These are phyloP conservation scores for Columba guinea DNA, from an alignment of 2,797 vertebrate genomes.

Conservation along the genomic window DNA sequence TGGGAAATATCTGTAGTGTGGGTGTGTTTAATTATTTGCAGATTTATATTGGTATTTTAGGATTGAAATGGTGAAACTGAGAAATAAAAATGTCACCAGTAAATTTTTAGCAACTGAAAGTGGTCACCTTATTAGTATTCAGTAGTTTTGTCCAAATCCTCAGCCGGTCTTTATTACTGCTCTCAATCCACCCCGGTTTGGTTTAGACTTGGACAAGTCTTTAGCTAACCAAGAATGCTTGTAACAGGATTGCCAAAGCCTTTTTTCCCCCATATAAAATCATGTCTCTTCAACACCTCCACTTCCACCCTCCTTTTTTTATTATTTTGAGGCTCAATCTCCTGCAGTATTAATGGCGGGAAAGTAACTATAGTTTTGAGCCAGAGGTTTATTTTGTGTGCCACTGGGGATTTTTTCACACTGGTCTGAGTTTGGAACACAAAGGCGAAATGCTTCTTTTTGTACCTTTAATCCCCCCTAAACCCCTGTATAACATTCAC, in stretches of 20 bases:
- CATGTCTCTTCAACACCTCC: not conserved
- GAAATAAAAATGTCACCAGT: conserved; percentile 81
- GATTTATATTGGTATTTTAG: conserved; percentile 33
- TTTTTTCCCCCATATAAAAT: conserved; percentile 50
- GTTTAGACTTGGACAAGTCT: conserved; percentile 56
- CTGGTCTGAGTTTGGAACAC: conserved; percentile 42
- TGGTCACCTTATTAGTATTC: conserved; percentile 70
- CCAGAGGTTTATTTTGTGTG: conserved; percentile 11
- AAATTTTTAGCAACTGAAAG: conserved; percentile 75
- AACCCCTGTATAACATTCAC: conserved; percentile 64
- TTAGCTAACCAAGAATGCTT: conserved; percentile 75
- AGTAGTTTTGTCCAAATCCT: conserved; percentile 58
- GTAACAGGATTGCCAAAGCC: conserved; percentile 71
- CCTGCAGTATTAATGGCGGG: conserved; percentile 49
- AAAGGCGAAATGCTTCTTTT: conserved; percentile 66
- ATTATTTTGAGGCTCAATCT: conserved; percentile 45
- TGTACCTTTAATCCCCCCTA: conserved; percentile 34
- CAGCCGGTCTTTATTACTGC: conserved; percentile 62
- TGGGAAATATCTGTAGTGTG: conserved; percentile 16
- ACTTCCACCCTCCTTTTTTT: not conserved
- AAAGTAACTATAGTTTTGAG: conserved; percentile 67
- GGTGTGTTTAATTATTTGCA: conserved; percentile 45
- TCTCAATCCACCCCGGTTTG: conserved; percentile 43
- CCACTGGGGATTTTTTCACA: not conserved
- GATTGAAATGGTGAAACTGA: conserved; percentile 42